Evolutionary conservation across 2,888 invertebrate genomes (phyloP), one percentile per base, ranked within the genome.

Genomic region (Andrena hattorfiana): DNA sequence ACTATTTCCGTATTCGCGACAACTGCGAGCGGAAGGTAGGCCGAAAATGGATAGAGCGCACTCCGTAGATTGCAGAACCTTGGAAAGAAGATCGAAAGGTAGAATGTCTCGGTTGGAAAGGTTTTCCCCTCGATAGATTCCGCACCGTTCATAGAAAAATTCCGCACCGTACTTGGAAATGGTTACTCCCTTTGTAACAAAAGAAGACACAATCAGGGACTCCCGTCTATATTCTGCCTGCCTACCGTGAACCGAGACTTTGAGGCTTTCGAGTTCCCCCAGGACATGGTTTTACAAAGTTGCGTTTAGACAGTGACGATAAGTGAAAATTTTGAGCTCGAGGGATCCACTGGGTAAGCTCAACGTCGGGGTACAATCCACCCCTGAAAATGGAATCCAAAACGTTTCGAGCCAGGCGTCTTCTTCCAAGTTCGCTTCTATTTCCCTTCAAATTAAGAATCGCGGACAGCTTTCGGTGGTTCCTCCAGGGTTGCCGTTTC

Each of bases 181-280:
- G 73, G 73, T 81, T 79, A 49, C 68, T 68, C 26, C 64, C 64
- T 81, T 81, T 79, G 73, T 59, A 51, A 74, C 80, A 64, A 64
- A 79, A 68, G 80, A n/a, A 59, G 81, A 81, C 60, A 74, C 68
- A 79, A 69, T 74, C 68, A 69, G 42, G 26, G 42, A 74, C 54
- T 59, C 56, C 42, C n/a, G 16, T 5, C 20, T 32, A 54, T n/a
- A 13, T 8, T 32, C 5, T 13, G 30, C 7, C 20, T 23, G 79
- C 8, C 76, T 32, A 42, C 13, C 13, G 59, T 20, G 51, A 3
- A 26, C 20, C 73, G 62, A 54, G 23, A 32, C 56, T 6, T 30
- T 72, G 56, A 74, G 56, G 54, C 28, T 28, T 68, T 51, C 35
- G 4, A 67, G 63, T 68, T 63, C 62, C 20, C 10, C 26, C 5